Evolutionary conservation across 2,113 vertebrate species (phyloP).

Genomic region (Tupaia tana): DNA sequence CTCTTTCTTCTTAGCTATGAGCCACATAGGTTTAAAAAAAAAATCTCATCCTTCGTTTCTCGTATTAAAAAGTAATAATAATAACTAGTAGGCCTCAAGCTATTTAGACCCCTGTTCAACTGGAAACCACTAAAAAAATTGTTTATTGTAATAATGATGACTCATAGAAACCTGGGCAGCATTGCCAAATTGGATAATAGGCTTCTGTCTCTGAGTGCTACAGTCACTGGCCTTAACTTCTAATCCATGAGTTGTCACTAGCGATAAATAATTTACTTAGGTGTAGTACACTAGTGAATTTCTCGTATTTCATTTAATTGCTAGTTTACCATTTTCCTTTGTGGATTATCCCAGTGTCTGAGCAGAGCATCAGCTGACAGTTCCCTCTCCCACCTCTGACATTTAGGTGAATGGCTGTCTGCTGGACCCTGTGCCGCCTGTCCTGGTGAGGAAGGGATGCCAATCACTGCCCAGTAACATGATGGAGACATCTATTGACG

Average conservation of each 20-base stretch:
- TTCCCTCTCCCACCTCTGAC: background rate
- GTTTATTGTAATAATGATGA: conserved; percentile 50
- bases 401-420: conserved; percentile 95
- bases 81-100: conserved; percentile 28
- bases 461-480: conserved; percentile 95
- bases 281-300: background rate
- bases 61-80: conserved; percentile 50
- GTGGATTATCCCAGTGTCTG: background rate
- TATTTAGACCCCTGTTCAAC: conserved; percentile 12
- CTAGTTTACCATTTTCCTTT: background rate
- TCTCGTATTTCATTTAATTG: background rate
- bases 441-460: conserved; percentile 92
- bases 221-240: background rate
- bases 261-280: background rate
- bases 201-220: background rate
- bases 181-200: background rate
- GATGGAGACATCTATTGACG: conserved; percentile 99
- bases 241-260: background rate
- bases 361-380: background rate
- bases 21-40: background rate
- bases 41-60: background rate
- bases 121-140: conserved; percentile 45
- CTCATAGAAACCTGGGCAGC: conserved; percentile 22
- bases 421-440: conserved; percentile 94
- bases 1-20: background rate